Evolutionary conservation across 2,888 invertebrate genomes (phyloP).

Genomic region (Volucella inflata): DNA sequence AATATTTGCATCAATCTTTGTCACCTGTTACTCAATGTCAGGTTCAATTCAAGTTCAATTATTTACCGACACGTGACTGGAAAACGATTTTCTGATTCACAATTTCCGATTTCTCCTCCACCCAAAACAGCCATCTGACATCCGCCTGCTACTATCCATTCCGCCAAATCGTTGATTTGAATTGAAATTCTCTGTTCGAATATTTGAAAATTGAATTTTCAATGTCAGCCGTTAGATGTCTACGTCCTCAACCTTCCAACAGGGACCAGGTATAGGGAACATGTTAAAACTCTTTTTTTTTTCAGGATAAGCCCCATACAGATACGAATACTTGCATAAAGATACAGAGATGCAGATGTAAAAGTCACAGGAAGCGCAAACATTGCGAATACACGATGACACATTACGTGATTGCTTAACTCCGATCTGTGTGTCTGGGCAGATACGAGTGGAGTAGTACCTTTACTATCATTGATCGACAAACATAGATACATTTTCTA

Average conservation of each 20-base stretch:
- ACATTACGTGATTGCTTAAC: slow-evolving; percentile 8
- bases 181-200: slow-evolving; percentile 55
- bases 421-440: not conserved
- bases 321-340: no score
- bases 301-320: not conserved
- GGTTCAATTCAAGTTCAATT: slow-evolving; percentile 35
- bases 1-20: no score
- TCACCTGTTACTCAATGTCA: slow-evolving; percentile 21
- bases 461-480: not conserved
- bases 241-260: not conserved
- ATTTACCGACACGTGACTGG: slow-evolving; percentile 37
- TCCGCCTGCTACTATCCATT: not conserved
- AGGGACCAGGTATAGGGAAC: not conserved
- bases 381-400: slow-evolving; percentile 13
- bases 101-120: not conserved
- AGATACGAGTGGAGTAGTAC: slow-evolving; percentile 2
- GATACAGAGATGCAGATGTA: not conserved
- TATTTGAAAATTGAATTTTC: slow-evolving; percentile 59
- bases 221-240: slow-evolving; percentile 36
- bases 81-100: not conserved
- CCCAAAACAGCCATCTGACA: slow-evolving; percentile 8
- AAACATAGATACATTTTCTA: not conserved
- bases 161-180: not conserved
- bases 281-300: slow-evolving; percentile 27
- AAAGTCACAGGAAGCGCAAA: not conserved